phyloP scores from a whole-genome alignment of 2,113 vertebrate species.

The Poeciliopsis retropinna region DNA sequence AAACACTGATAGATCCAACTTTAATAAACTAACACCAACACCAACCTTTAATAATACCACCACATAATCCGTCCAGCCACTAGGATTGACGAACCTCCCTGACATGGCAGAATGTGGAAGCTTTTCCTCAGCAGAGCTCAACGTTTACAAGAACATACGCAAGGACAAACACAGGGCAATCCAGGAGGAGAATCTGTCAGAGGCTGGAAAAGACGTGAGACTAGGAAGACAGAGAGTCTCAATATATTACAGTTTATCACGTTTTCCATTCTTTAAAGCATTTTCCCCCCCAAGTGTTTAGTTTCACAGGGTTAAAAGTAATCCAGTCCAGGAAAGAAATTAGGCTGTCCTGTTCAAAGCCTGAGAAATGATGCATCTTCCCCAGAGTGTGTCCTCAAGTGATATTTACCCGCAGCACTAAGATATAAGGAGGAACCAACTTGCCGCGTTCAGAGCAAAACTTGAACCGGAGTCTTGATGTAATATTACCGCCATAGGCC shows the following conservation, averaged over 20 bases:
- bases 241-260: too few relatives aligned
- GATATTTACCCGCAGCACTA: slow-evolving; percentile 27
- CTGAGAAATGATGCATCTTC: slow-evolving; percentile 4
- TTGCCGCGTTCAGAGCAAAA: slow-evolving; percentile 30
- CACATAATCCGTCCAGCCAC: too few relatives aligned
- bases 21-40: too few relatives aligned
- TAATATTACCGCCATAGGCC: slow-evolving; percentile 32
- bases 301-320: too few relatives aligned
- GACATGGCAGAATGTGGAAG: too few relatives aligned
- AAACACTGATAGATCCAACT: background rate
- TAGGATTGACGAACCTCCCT: background rate
- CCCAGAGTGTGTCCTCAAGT: slow-evolving; percentile 21
- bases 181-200: too few relatives aligned
- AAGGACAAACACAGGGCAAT: too few relatives aligned
- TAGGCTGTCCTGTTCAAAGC: background rate
- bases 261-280: background rate
- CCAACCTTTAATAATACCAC: too few relatives aligned
- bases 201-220: too few relatives aligned
- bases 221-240: too few relatives aligned
- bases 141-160: too few relatives aligned
- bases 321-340: background rate
- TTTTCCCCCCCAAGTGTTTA: background rate
- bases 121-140: too few relatives aligned
- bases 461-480: slow-evolving; percentile 29
- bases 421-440: slow-evolving; percentile 20